phyloP scores from a whole-genome alignment of 2,797 vertebrate species.

The Lacerta viridis region DNA sequence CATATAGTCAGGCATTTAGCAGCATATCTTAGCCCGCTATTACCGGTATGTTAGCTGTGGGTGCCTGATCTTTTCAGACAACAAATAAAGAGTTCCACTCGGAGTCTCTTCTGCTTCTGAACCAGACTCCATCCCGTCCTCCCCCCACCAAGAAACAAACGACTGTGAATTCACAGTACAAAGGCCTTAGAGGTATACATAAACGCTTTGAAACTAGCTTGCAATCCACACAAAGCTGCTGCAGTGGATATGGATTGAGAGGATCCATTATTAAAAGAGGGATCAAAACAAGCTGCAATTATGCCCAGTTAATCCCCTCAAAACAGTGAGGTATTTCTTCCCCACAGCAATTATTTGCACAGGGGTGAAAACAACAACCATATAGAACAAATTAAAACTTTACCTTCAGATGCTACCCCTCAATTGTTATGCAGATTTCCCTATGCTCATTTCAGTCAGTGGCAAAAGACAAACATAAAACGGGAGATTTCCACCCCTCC shows the following conservation, averaged over 20 bases:
- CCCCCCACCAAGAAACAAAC: conserved; percentile 30
- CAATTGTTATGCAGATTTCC: conserved; percentile 79
- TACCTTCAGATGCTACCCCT: conserved; percentile 80
- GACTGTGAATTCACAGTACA: conserved; percentile 41
- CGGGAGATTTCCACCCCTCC: conserved; percentile 44
- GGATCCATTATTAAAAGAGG: conserved; percentile 78
- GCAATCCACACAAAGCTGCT: conserved; percentile 59
- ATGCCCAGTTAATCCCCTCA: conserved; percentile 80
- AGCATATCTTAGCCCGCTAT: fast-evolving
- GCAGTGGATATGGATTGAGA: conserved; percentile 67
- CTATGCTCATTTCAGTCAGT: conserved; percentile 30
- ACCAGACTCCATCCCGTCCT: neutral
- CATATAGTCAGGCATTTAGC: fast-evolving
- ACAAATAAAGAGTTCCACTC: neutral
- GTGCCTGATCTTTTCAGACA: neutral
- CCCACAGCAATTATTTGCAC: conserved; percentile 78
- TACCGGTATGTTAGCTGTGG: fast-evolving
- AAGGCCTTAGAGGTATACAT: conserved; percentile 60
- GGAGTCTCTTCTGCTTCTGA: neutral
- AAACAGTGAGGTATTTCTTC: conserved; percentile 79
- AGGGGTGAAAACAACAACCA: conserved; percentile 77
- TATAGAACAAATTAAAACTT: conserved; percentile 82
- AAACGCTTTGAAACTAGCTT: conserved; percentile 62
- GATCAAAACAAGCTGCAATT: conserved; percentile 82
- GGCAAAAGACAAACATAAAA: conserved; percentile 48